Conservation (phyloP, 2,888 invertebrate species). For the Acanthosepion lycidas region DNA sequence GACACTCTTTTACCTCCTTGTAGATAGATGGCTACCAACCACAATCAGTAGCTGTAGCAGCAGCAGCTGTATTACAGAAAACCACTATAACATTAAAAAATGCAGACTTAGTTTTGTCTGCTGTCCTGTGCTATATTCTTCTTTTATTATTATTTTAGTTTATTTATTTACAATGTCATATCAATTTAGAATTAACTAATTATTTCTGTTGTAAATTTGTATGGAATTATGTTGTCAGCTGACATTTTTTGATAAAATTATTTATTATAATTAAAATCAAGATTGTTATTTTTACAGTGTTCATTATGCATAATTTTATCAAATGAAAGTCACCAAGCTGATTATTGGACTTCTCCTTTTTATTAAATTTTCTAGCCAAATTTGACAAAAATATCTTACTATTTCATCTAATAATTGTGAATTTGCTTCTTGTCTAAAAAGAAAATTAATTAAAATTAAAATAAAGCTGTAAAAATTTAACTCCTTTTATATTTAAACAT, state of each 20-base stretch:
- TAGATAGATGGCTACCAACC: constrained; percentile 12
- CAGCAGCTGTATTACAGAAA: neutral
- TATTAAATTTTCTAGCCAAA: no score
- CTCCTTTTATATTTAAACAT: no score
- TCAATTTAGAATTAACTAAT: neutral
- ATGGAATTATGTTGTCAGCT: neutral
- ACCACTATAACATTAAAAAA: neutral
- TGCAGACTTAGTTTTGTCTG: no score
- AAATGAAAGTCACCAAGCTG: no score
- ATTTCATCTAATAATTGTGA: no score
- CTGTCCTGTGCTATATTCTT: neutral
- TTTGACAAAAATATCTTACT: no score
- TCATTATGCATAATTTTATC: neutral
- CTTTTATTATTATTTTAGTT: neutral
- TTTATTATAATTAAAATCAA: neutral
- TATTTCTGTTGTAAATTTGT: neutral
- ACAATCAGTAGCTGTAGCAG: no score
- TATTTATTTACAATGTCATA: neutral
- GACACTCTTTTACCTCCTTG: neutral
- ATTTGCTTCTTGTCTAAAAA: no score
- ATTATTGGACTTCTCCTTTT: no score
- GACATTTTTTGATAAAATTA: neutral
- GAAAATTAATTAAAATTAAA: no score
- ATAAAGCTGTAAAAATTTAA: no score
- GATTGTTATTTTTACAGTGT: constrained; percentile 2